phyloP scores from a whole-genome alignment of 2,888 invertebrate species.

The Scaptomyza parva region DNA sequence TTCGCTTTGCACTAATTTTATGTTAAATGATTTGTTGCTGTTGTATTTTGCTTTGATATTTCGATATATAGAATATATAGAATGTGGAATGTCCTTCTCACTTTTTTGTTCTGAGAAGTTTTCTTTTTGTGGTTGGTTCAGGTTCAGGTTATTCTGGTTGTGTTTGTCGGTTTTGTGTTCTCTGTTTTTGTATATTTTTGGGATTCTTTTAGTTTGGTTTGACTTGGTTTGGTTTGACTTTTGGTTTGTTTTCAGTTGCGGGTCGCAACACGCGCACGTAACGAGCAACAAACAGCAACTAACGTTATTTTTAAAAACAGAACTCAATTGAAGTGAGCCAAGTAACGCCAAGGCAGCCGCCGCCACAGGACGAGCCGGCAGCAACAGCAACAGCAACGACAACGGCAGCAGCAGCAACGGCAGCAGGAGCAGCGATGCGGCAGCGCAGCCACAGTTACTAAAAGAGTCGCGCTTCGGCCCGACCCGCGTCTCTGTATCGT shows the following conservation, averaged over 20 bases:
- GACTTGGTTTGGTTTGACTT: conserved; percentile 12
- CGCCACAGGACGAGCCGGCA: conserved; percentile 60
- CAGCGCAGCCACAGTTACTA: conserved; percentile 41
- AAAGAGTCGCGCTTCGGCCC: conserved; percentile 33
- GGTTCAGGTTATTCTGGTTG: conserved; percentile 9
- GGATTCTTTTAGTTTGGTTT: conserved; percentile 16
- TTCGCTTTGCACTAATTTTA: conserved; percentile 10
- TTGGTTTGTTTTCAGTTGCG: conserved; percentile 59
- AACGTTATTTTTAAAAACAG: conserved; percentile 81
- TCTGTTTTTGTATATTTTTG: conserved; percentile 17
- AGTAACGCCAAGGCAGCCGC: conserved; percentile 54
- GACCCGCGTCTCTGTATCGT: conserved; percentile 12
- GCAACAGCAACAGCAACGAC: conserved; percentile 42
- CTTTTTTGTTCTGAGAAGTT: background rate
- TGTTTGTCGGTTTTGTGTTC: conserved; percentile 5
- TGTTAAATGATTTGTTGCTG: conserved; percentile 14
- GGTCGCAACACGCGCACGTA: conserved; percentile 83
- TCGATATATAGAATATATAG: background rate
- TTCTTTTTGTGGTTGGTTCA: no score
- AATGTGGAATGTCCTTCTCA: conserved; percentile 7
- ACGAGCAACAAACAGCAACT: conserved; percentile 84
- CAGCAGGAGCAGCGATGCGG: conserved; percentile 24
- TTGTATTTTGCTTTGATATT: background rate
- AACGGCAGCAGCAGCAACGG: conserved; percentile 50
- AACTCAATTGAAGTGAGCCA: conserved; percentile 79